Base-by-base conservation (phyloP, 2,888 invertebrate genomes). In the Theretra japonica region DNA sequence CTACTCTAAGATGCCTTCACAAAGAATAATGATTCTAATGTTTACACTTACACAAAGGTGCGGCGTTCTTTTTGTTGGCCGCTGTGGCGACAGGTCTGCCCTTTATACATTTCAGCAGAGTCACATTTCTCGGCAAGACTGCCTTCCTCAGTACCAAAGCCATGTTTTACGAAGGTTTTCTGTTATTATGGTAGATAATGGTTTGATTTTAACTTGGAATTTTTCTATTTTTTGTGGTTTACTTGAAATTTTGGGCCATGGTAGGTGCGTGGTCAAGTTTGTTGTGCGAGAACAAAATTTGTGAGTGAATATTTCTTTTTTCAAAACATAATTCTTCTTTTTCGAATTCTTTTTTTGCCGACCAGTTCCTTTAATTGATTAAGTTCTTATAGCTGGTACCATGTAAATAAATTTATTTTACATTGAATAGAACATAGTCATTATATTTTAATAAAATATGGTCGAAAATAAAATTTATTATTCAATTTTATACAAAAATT, bases 181-280 rank as follows among this genome's bases (percentile, higher is more conserved):
- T 75, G 72, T 70, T 73, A 69, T 58, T 73, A 59, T 73, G 72
- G n/a, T 57, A 19, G 11, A 57, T 69, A 50, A 57, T 73, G 84
- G 81, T 84, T 83, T 82, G 72, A 78, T 86, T 82, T 82, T 82
- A 83, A 83, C 87, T 88, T 82, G 75, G 73, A 57, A 68, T 72
- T 76, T 78, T 75, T 75, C 73, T 75, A 74, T 74, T 76, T 75
- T 69, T 73, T 76, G 70, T 84, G 41, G 65, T 78, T 88, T 80
- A 90, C 88, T 90, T 89, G 84, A 87, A 87, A 89, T 85, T 89
- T 91, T 89, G 70, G 80, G 87, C 89, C 91, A 92, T 92, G 86
- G 83, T 87, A 86, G 81, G 77, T 77, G 79, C 73, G 79, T 79
- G 83, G 79, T 79, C 75, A 77, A 82, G 76, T 79, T 79, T 84